These are phyloP conservation scores for Hydroisotoma schaefferi DNA, from an alignment of 2,888 invertebrate genomes.

Conservation along the genomic window DNA sequence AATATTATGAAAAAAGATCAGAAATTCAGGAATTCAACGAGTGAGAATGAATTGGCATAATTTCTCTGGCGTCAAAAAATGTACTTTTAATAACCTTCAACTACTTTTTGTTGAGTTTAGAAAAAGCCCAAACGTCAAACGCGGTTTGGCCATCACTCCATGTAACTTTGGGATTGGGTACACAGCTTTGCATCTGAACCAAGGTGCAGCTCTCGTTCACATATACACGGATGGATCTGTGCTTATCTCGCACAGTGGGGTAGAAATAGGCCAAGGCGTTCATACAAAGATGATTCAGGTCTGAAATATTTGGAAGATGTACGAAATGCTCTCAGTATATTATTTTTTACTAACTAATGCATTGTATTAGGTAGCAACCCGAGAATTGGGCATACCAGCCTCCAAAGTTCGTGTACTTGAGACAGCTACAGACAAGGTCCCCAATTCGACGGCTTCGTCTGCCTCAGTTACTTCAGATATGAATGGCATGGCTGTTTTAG, in stretches of 20 bases:
- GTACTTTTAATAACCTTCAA: neutral
- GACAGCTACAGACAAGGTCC: slow-evolving; percentile 53
- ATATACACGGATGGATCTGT: slow-evolving; percentile 56
- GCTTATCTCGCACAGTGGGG: slow-evolving; percentile 55
- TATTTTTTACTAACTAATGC: neutral
- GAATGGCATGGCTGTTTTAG: slow-evolving; percentile 53
- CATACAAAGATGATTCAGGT: slow-evolving; percentile 58
- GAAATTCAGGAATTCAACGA: slow-evolving; percentile 67
- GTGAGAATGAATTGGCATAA: slow-evolving; percentile 11
- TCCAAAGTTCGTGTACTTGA: slow-evolving; percentile 49
- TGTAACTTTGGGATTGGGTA: slow-evolving; percentile 51
- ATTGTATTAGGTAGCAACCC: slow-evolving; percentile 49
- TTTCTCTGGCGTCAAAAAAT: neutral
- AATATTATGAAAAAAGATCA: slow-evolving; percentile 61
- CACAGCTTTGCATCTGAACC: slow-evolving; percentile 48
- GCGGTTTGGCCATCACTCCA: slow-evolving; percentile 52
- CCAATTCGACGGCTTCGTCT: slow-evolving; percentile 53
- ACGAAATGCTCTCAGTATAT: too few relatives aligned
- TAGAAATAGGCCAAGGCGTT: slow-evolving; percentile 58
- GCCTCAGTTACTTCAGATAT: slow-evolving; percentile 53
- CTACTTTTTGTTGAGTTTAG: slow-evolving; percentile 36
- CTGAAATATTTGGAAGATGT: too few relatives aligned
- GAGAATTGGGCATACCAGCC: slow-evolving; percentile 48
- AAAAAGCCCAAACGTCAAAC: slow-evolving; percentile 52
- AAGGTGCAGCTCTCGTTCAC: slow-evolving; percentile 55